Conservation (phyloP, 2,797 vertebrate species). For the Poeciliopsis gracilis region DNA sequence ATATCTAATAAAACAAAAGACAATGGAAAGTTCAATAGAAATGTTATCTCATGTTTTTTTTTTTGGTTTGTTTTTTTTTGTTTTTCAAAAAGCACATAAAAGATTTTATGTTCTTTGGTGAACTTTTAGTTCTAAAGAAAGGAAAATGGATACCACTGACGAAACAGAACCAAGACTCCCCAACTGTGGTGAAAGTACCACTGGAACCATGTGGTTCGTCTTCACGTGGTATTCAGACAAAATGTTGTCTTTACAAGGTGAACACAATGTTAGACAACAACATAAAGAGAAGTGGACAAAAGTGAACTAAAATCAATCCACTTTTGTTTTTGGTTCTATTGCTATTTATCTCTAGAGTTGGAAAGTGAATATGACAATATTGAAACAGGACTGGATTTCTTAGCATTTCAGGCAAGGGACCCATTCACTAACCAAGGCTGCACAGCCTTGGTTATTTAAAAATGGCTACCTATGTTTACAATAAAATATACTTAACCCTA, state of each 20-base stretch:
- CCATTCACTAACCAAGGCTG: background rate
- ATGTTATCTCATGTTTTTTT: background rate
- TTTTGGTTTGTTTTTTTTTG: background rate
- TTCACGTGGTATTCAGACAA: background rate
- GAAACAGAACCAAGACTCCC: background rate
- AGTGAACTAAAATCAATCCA: background rate
- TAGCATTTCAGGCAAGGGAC: background rate
- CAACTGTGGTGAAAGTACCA: background rate
- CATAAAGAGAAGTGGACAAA: background rate
- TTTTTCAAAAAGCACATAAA: background rate
- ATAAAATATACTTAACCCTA: background rate
- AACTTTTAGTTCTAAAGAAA: background rate
- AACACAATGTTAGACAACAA: background rate
- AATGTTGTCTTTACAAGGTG: background rate
- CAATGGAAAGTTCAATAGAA: no score
- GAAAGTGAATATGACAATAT: background rate
- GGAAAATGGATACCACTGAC: background rate
- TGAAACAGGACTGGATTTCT: background rate
- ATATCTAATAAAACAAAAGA: constrained; percentile 77
- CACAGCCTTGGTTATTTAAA: background rate
- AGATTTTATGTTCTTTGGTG: background rate
- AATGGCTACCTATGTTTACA: background rate
- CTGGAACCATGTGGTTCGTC: background rate
- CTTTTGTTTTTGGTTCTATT: background rate
- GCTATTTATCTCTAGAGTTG: background rate